Evolutionary conservation across 2,888 invertebrate species (phyloP).

Genomic region (Dasypolia templi): DNA sequence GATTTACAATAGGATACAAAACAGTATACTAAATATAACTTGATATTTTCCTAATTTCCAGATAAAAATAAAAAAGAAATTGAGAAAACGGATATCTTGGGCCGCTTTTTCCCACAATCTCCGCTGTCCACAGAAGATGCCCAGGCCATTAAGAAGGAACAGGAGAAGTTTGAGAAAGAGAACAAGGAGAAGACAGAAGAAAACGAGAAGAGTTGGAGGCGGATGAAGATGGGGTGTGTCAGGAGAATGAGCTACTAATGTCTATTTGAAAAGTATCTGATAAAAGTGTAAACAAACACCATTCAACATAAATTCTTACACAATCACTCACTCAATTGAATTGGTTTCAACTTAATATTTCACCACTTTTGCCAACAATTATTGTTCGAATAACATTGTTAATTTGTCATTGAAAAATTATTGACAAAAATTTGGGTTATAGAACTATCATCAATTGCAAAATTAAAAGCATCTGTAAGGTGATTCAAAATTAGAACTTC

Average conservation of each 20-base stretch:
- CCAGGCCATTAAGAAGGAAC: constrained; percentile 89
- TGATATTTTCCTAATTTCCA: constrained; percentile 8
- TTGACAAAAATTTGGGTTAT: no score
- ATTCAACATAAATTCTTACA: neutral
- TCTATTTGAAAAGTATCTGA: neutral
- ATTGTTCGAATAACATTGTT: neutral
- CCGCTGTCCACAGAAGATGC: constrained; percentile 82
- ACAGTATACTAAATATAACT: no score
- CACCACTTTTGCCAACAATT: neutral
- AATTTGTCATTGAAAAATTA: neutral
- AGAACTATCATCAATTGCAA: neutral
- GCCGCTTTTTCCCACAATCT: constrained; percentile 91
- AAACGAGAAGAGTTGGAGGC: constrained; percentile 93
- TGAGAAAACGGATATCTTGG: constrained; percentile 86
- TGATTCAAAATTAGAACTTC: neutral
- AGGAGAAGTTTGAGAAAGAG: constrained; percentile 89
- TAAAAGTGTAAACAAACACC: neutral
- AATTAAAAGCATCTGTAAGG: neutral
- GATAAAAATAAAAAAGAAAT: constrained; percentile 11
- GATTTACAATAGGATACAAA: no score
- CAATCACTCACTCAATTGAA: neutral
- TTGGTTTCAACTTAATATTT: neutral
- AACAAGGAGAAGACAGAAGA: constrained; percentile 90
- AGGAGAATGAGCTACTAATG: neutral
- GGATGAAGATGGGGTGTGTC: constrained; percentile 92